These are phyloP conservation scores for Hyposoter didymator DNA, from an alignment of 2,888 invertebrate species.

Conservation along the genomic window DNA sequence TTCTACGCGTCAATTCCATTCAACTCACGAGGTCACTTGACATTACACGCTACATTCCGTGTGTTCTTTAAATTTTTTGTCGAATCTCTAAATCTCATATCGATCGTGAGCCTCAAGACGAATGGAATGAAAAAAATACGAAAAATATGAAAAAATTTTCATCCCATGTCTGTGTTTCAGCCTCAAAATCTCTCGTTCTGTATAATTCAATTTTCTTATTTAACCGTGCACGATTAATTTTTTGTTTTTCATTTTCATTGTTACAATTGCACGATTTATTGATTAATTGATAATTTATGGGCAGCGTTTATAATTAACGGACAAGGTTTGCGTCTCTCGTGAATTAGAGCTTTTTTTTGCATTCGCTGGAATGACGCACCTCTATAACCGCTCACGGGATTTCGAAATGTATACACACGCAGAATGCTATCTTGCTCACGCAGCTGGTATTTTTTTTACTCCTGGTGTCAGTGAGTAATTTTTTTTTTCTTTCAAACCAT, in stretches of 20 bases:
- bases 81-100: not conserved
- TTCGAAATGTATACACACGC: constrained; percentile 19
- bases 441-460: constrained; percentile 30
- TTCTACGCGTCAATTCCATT: constrained; percentile 22
- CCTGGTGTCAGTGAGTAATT: constrained; percentile 18
- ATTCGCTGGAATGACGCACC: not conserved
- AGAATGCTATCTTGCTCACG: constrained; percentile 17
- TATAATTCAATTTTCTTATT: not conserved
- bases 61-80: not conserved
- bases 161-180: not conserved
- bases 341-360: constrained; percentile 6
- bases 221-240: not conserved
- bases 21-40: constrained; percentile 19
- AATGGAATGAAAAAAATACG: not conserved
- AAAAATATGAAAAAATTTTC: too few species aligned
- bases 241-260: not conserved
- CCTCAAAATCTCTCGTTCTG: not conserved
- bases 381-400: constrained; percentile 5
- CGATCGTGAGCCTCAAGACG: not conserved
- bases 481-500: constrained; percentile 23
- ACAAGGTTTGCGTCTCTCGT: not conserved
- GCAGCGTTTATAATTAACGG: not conserved
- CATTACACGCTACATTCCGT: not conserved
- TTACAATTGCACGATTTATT: not conserved
- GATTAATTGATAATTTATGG: not conserved